Percentiles rank a stretch among this genome's conserved stretches.
Evolutionary conservation across 2,113 vertebrate genomes (phyloP).

Genomic region (Ochotona princeps): DNA sequence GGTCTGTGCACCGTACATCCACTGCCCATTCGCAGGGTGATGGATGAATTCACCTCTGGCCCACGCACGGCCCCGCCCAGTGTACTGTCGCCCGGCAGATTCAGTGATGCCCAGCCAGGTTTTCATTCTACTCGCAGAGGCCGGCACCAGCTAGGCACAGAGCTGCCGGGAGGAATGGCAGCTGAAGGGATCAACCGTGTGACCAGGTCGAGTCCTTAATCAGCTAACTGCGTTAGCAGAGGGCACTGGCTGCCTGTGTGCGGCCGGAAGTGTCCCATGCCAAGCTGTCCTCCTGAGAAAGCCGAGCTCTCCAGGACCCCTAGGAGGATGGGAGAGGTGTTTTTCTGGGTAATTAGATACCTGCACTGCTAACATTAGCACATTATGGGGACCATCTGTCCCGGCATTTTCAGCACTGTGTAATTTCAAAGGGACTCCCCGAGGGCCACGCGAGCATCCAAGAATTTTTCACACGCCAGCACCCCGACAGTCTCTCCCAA

Average conservation of each 20-base stretch:
- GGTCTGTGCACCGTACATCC: not conserved
- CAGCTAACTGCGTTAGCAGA: slow-evolving; percentile 54
- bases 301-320: slow-evolving; percentile 34
- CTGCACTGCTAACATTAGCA: slow-evolving; percentile 61
- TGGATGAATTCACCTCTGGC: not conserved
- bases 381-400: slow-evolving; percentile 66
- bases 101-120: not conserved
- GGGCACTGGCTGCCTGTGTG: slow-evolving; percentile 46
- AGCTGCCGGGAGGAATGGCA: not conserved
- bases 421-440: slow-evolving; percentile 43
- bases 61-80: not conserved
- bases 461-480: slow-evolving; percentile 28
- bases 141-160: not conserved
- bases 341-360: slow-evolving; percentile 72
- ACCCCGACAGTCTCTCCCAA: not conserved
- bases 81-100: not conserved
- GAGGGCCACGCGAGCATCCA: not conserved
- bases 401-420: slow-evolving; percentile 25
- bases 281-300: slow-evolving; percentile 57
- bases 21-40: not conserved
- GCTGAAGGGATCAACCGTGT: not conserved
- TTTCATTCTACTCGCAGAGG: not conserved
- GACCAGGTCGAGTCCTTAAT: slow-evolving; percentile 55
- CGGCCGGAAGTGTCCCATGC: slow-evolving; percentile 4
- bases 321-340: not conserved